Evolutionary conservation across 2,888 invertebrate species (phyloP).

Genomic region (Altica lythri): DNA sequence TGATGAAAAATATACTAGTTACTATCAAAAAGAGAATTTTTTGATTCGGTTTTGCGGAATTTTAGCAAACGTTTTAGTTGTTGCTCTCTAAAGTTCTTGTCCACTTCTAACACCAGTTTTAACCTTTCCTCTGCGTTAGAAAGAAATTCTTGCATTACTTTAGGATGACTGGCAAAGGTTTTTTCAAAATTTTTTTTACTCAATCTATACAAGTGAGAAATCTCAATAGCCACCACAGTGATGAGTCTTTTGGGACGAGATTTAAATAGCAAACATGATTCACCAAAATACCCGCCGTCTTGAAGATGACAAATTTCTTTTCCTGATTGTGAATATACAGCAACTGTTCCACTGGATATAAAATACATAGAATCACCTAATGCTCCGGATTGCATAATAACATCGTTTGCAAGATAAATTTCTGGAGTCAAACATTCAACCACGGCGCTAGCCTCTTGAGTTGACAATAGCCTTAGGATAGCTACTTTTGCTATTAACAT

Average conservation of each 20-base stretch:
- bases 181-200: slow-evolving; percentile 60
- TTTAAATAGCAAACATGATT: slow-evolving; percentile 62
- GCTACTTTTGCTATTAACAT: slow-evolving; percentile 61
- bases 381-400: slow-evolving; percentile 63
- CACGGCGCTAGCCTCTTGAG: slow-evolving; percentile 59
- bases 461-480: slow-evolving; percentile 60
- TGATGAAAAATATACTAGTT: no score
- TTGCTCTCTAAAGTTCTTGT: slow-evolving; percentile 32
- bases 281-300: slow-evolving; percentile 68
- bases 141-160: slow-evolving; percentile 26
- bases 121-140: slow-evolving; percentile 25
- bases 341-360: slow-evolving; percentile 65
- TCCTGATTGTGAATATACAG: slow-evolving; percentile 64
- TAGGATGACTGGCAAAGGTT: slow-evolving; percentile 31
- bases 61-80: no score
- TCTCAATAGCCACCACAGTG: slow-evolving; percentile 64
- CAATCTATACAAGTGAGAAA: slow-evolving; percentile 65
- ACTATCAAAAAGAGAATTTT: no score
- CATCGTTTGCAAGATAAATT: slow-evolving; percentile 65
- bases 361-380: slow-evolving; percentile 68
- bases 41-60: no score
- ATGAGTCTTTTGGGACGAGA: slow-evolving; percentile 62
- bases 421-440: slow-evolving; percentile 62
- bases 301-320: slow-evolving; percentile 61
- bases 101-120: slow-evolving; percentile 15